phyloP scores from a whole-genome alignment of 1,140 invertebrate genomes.

The Nebria ingens region DNA sequence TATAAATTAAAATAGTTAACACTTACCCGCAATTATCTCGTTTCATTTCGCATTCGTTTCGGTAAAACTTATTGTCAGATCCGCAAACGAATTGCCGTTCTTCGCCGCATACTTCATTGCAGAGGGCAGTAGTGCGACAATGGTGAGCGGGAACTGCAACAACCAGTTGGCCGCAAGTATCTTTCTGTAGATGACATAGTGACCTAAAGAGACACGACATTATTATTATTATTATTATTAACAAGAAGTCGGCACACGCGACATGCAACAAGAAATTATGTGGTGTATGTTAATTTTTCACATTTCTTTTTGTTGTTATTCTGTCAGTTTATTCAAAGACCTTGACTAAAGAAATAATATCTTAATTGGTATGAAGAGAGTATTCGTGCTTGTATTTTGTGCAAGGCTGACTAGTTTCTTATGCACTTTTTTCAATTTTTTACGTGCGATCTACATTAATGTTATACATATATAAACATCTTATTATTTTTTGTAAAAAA shows the following conservation, averaged over 20 bases:
- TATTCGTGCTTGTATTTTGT: background rate
- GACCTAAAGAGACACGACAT: slow-evolving; percentile 46
- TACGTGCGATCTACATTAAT: background rate
- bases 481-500: too few relatives aligned
- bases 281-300: too few relatives aligned
- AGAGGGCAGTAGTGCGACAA: slow-evolving; percentile 70
- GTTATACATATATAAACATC: too few relatives aligned
- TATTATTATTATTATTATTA: slow-evolving; percentile 1
- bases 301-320: too few relatives aligned
- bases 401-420: slow-evolving; percentile 3
- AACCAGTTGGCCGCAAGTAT: slow-evolving; percentile 76
- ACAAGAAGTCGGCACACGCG: background rate
- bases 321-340: background rate
- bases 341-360: background rate
- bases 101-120: slow-evolving; percentile 62
- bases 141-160: slow-evolving; percentile 67
- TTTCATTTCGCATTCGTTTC: slow-evolving; percentile 88
- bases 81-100: slow-evolving; percentile 78
- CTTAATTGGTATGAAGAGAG: background rate
- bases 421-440: background rate
- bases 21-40: slow-evolving; percentile 79
- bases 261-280: background rate
- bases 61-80: slow-evolving; percentile 84
- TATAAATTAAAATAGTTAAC: background rate
- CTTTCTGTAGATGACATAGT: slow-evolving; percentile 72